Base-by-base conservation (phyloP, 2,888 invertebrate species). In the Archaeoteleia sp. region DNA sequence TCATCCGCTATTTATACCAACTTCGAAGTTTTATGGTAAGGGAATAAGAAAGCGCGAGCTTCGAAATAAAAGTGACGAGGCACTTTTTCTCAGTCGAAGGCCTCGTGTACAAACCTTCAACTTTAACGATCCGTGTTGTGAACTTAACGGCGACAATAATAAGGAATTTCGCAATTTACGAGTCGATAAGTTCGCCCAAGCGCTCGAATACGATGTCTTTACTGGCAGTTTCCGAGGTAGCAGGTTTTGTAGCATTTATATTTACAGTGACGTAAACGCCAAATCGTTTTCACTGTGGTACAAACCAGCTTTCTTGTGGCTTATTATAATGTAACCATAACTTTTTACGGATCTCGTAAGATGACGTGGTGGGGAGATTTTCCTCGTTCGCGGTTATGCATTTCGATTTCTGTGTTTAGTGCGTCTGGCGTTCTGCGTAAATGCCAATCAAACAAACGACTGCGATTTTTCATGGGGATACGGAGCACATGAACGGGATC, bases 281-380 rank as follows among this genome's bases (percentile, higher is more conserved):
- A 54, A 62, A 73, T 73, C 75, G 70, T 75, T 75, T 68, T 65
- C 76, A 63, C 69, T 63, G 46, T 37, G 66, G 62, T 46, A 2
- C 20, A 20, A 5, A 48, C 53, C 53, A 39, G 51, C 65, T 66
- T 61, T 57, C 40, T 48, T 55, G 35, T 42, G 71, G 79, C 80
- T 83, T 82, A 80, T 83, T 82, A 79, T 81, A 80, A 80, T 78
- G 78, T 79, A 80, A 82, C 80, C 77, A 72, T 82, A 77, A 81
- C 80, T 76, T 83, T 83, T 82, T 82, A 83, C 76, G 75, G 57
- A 70, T 53, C 73, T 78, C 76, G 79, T 78, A 79, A 80, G 67
- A 39, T 32, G 45, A 17, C 29, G 25, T 42, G 32, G 20, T 43
- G 14, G 13, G 1, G 8, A 35, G 39, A 20, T 10, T 6, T 2